These are phyloP conservation scores for Brachionus koreanus DNA, from an alignment of 1,140 invertebrate species.

Conservation along the genomic window DNA sequence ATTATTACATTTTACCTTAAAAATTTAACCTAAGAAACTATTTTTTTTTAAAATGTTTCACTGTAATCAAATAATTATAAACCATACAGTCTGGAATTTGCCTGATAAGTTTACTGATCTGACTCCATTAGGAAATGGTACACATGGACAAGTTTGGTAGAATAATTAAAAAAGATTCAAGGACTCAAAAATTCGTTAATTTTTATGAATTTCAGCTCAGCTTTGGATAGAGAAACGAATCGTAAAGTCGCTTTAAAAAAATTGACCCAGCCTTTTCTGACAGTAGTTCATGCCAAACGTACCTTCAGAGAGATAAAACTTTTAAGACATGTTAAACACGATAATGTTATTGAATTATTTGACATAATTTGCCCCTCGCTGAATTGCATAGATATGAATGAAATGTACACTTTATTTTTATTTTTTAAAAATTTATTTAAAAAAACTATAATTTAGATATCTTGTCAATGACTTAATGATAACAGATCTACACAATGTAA, in stretches of 20 bases:
- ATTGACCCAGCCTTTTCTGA: constrained; percentile 60
- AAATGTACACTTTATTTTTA: constrained; percentile 68
- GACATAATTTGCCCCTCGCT: constrained; percentile 81
- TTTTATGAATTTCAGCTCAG: background rate
- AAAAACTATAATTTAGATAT: constrained; percentile 88
- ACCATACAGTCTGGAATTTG: background rate
- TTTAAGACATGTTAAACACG: constrained; percentile 60
- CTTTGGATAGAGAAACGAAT: background rate
- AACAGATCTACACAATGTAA: constrained; percentile 95
- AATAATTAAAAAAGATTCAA: background rate
- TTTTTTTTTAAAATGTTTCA: background rate
- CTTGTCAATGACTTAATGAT: constrained; percentile 96
- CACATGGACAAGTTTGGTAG: constrained; percentile 19
- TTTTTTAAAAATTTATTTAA: constrained; percentile 77
- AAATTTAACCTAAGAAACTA: background rate
- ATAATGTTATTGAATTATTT: constrained; percentile 72
- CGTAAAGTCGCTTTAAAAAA: constrained; percentile 61
- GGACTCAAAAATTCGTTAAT: background rate
- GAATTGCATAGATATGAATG: constrained; percentile 74
- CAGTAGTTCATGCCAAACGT: constrained; percentile 60
- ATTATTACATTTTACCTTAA: background rate
- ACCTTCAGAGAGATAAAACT: constrained; percentile 60
- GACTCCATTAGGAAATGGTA: background rate
- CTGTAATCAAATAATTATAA: background rate
- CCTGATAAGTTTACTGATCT: background rate